Percentiles rank a stretch among this genome's conserved stretches.
Evolutionary conservation across 1,140 invertebrate species (phyloP).

Genomic region (Neodiprion pinetum): DNA sequence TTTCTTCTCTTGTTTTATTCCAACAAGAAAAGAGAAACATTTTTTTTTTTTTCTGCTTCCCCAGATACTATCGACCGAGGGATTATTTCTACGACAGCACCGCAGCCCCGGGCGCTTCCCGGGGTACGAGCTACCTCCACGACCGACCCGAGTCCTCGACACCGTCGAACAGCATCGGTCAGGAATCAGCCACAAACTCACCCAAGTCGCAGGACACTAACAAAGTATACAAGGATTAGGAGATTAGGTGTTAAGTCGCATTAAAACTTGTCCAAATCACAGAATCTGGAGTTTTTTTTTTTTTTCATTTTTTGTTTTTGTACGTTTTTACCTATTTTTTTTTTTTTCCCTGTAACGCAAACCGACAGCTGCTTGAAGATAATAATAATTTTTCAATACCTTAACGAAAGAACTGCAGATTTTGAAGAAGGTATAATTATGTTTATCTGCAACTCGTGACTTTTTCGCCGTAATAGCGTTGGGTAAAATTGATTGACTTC

Average conservation of each 20-base stretch:
- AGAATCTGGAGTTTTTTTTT: no score
- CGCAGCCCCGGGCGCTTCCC: conserved; percentile 46
- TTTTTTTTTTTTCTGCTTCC: conserved; percentile 26
- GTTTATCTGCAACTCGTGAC: no score
- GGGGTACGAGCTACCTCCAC: conserved; percentile 58
- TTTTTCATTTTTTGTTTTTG: background rate
- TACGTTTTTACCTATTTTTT: conserved; percentile 4
- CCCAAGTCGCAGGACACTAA: conserved; percentile 46
- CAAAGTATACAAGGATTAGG: conserved; percentile 53
- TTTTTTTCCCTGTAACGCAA: background rate
- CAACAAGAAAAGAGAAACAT: no score
- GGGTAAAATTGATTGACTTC: no score
- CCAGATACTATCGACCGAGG: conserved; percentile 51
- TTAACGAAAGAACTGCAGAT: no score
- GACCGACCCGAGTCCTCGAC: conserved; percentile 57
- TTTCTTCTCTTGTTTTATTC: no score
- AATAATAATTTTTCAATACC: no score
- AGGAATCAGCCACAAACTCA: conserved; percentile 49
- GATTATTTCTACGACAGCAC: conserved; percentile 60
- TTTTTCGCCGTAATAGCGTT: no score
- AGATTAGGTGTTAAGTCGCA: background rate
- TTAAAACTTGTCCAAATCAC: no score
- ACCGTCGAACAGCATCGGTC: conserved; percentile 46
- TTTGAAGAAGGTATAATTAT: no score
- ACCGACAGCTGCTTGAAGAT: no score